Percentiles rank a stretch among this genome's conserved stretches.
These are phyloP conservation scores for Lepus americanus DNA, from an alignment of 2,113 vertebrate genomes.

Conservation along the genomic window DNA sequence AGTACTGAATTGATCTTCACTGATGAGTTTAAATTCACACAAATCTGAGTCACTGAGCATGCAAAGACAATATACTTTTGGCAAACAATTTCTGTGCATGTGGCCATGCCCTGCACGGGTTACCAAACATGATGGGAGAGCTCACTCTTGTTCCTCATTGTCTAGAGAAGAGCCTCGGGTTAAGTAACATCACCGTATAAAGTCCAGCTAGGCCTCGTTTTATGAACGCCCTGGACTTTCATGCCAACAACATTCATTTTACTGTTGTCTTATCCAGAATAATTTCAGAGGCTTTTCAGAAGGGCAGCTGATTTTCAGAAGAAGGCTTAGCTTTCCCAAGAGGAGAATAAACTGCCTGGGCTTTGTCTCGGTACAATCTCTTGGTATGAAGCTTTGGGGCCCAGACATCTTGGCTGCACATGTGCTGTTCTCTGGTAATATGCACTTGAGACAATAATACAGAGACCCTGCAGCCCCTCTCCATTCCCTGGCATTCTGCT, in stretches of 20 bases:
- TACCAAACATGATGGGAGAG: background rate
- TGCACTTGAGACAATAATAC: background rate
- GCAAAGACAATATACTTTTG: constrained; percentile 15
- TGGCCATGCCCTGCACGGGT: background rate
- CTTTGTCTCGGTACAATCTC: background rate
- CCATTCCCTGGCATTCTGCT: background rate
- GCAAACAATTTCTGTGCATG: background rate
- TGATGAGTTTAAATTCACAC: background rate
- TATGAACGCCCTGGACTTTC: background rate
- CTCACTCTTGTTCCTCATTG: background rate
- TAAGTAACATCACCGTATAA: background rate
- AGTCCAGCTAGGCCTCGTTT: background rate
- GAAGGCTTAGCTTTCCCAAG: constrained; percentile 21
- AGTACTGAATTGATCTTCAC: background rate
- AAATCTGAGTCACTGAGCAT: background rate
- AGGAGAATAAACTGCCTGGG: background rate
- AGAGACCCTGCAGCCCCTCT: background rate
- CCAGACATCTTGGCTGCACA: background rate
- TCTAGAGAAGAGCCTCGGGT: background rate
- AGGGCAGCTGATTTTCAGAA: background rate
- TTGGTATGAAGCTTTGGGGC: background rate
- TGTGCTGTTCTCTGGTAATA: background rate
- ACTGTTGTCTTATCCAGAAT: background rate
- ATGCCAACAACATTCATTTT: background rate
- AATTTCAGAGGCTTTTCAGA: constrained; percentile 28